phyloP scores from a whole-genome alignment of 1,140 invertebrate species.

The Eriocheir sinensis region DNA sequence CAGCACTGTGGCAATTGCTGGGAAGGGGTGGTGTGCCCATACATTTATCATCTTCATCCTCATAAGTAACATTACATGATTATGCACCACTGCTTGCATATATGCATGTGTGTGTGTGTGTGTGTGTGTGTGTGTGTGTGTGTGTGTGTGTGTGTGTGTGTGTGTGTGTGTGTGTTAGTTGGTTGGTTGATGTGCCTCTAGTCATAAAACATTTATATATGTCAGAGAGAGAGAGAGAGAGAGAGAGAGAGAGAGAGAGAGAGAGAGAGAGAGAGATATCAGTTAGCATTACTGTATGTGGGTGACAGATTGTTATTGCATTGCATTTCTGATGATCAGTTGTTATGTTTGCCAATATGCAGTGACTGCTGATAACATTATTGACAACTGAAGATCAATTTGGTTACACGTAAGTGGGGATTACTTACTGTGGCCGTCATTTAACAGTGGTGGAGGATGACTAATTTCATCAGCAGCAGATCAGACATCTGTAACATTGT shows the following conservation, averaged over 20 bases:
- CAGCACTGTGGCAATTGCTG: not conserved
- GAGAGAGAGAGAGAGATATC: not conserved
- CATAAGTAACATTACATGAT: no score
- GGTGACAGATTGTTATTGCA: not conserved
- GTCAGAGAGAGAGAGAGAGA: not conserved
- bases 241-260: not conserved
- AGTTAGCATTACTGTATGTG: not conserved
- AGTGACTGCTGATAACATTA: not conserved
- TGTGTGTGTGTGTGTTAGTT: constrained; percentile 11
- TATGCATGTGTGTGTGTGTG: constrained; percentile 38
- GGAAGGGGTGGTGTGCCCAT: no score
- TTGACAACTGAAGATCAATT: no score
- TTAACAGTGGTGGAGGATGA: no score
- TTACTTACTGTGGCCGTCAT: no score
- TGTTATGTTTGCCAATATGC: not conserved
- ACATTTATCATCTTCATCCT: no score
- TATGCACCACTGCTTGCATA: no score
- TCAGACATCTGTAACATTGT: not conserved
- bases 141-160: constrained; percentile 32
- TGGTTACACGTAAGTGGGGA: no score
- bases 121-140: constrained; percentile 42
- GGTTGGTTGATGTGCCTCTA: not conserved
- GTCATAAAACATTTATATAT: no score
- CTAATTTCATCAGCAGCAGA: not conserved
- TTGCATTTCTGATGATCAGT: not conserved